These are phyloP conservation scores for Scalopus aquaticus DNA, from an alignment of 2,113 vertebrate genomes.

Conservation along the genomic window DNA sequence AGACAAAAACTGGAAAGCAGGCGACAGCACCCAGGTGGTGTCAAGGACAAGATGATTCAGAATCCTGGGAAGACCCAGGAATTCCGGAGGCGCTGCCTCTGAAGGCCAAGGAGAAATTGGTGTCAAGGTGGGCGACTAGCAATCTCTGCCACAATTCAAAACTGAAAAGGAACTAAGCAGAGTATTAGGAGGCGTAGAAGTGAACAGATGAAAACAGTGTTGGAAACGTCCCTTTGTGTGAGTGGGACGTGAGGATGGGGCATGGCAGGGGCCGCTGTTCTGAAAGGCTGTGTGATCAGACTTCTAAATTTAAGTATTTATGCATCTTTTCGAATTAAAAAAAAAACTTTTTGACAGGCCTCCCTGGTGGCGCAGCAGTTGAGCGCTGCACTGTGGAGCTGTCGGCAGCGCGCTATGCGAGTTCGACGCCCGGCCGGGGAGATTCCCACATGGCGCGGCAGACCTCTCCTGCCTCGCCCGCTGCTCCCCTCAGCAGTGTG, in stretches of 20 bases:
- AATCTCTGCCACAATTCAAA: not conserved
- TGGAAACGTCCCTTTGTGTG: not conserved
- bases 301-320: not conserved
- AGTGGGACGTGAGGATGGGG: not conserved
- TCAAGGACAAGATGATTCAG: not conserved
- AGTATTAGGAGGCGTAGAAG: not conserved
- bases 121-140: not conserved
- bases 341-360: no score
- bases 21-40: not conserved
- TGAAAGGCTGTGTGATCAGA: conserved; percentile 8
- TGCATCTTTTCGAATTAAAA: not conserved
- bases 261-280: not conserved
- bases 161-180: not conserved
- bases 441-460: no score
- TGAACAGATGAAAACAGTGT: not conserved
- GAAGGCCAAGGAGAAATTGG: not conserved
- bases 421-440: no score
- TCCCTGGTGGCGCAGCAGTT: no score
- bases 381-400: no score
- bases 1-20: not conserved
- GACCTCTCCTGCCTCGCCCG: no score
- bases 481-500: no score
- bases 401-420: no score
- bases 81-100: not conserved
- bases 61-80: not conserved